Base-by-base conservation (phyloP, 2,113 vertebrate species). In the Eudorcas thomsonii region DNA sequence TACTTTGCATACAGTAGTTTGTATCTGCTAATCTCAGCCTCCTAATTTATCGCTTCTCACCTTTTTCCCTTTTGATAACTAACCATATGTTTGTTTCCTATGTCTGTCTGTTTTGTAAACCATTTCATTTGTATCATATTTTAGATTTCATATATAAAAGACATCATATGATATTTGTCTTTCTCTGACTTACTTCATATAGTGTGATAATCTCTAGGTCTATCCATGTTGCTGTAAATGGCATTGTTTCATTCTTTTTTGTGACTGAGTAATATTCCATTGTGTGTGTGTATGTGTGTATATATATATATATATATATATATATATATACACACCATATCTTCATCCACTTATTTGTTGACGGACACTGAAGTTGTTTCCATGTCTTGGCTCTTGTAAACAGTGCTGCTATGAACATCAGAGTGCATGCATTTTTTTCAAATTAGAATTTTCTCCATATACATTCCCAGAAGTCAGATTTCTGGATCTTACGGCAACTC, bases 281-380 rank as follows among this genome's bases (percentile, higher is more conserved):
- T 81, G 16, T 50, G 2, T 45, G 8, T 43, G 43, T 43, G 43
- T 43, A 5, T 43, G 43, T 43, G 43, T 43, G 43, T 43, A 1
- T 43, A 1, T 43, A 5, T 43, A 5, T 43, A 5, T 43, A 5
- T 43, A 5, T 43, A 5, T 43, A 5, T 43, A 5, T 43, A 6
- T 43, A 6, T 43, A 6, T 48, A 10, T 19, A 50, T 33, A 81
- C 19, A 9, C 33, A 50, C 16, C 16, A 50, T 11, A 33, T 33
- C 8, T 33, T 80, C 45, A 33, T 33, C 16, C 16, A 50, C 10
- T 50, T 16, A 81, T 81, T 48, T 81, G 8, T 19, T 0, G 9
- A 21, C 33, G 45, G 28, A 52, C 78, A 6, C 16, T 33, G 16
- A 50, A 48, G 28, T 33, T 50, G 26, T 30, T 33, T 33, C 28